Base-by-base conservation (phyloP, 2,113 vertebrate species). In the Laterallus jamaicensis region DNA sequence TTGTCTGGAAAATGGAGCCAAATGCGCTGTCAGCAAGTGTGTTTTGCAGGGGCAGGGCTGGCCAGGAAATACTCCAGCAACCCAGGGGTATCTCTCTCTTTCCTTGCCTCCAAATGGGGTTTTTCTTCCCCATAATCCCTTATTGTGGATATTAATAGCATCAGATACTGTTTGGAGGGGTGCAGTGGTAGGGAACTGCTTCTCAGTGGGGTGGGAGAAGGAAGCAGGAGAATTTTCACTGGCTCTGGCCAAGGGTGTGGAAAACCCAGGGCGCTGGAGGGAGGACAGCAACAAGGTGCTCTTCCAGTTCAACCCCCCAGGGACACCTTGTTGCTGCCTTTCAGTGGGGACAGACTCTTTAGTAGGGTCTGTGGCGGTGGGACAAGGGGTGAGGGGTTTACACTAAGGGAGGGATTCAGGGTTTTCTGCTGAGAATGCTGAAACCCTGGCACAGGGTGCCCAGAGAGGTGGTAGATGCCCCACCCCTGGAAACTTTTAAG, bases 371-470 rank as follows among this genome's bases (percentile, higher is more conserved):
- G 24, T 24, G 2, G 7, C 0, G 1, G 76, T 1, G 42, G 26
- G 11, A 39, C 13, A 35, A 35, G 4, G 4, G 14, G 9, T 4
- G 8, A 49, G 29, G 37, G 18, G 5, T 26, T 76, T 32, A 58
- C 35, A 75, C 12, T 6, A 4, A 14, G 29, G 20, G n/a, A 22
- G 1, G 6, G 29, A 35, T 67, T 76, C 14, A 50, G 59, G 21
- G 0, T 4, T 68, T 70, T 12, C 13, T 0, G 0, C 0, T 42
- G 35, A n/a, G 5, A 5, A 8, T 15, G 47, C 11, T 1, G 4
- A 85, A 2, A 0, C 6, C 0, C 21, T 42, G 28, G 50, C 1
- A 4, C 9, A 64, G 42, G 22, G 0, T 77, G 1, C 19, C 22
- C 26, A 24, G 47, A 71, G 42, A 4, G 49, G 15, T 15, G 50